Evolutionary conservation across 2,797 vertebrate species (phyloP), one percentile per base, ranked within the genome.

Genomic region (Urocyon cinereoargenteus): DNA sequence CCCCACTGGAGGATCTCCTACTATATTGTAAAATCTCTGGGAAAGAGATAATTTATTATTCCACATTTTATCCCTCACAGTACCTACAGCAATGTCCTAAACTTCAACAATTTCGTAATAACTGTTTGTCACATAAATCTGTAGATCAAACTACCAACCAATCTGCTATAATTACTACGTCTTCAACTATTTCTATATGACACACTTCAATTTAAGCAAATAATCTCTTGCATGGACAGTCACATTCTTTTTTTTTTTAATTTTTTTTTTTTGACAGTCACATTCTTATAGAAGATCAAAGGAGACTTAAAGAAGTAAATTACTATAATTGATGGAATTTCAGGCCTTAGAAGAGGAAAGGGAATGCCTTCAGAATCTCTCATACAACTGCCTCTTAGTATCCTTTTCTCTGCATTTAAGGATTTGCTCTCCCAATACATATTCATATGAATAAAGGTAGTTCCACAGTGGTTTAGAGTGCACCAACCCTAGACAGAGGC

Each of bases 401-500:
- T 53, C 64, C 95, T 97, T 77, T 31, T 19, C 49, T 59, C 62
- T 34, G 5, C 24, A 62, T 90, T 75, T 88, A 94, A 79, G 16
- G n/a, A 12, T 75, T 68, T 93, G 55, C 45, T 85, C 28, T 40
- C 72, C 51, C 5, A 86, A 36, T 26, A 22, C 57, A 75, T 70
- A 94, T 72, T 92, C 45, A 45, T 77, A 55, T 55, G n/a, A 96
- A 73, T 9, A 73, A 88, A 75, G 73, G 45, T 40, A 94, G 62
- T 21, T 34, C 64, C 5, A 2, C 51, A 8, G 34, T 34, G 45
- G 5, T 64, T 64, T 55, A 15, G 24, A 79, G n/a, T 34, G 59
- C 14, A 53, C 49, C 1, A 2, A 89, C 28, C 16, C 10, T 57
- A 6, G 75, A 40, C 22, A 70, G 13, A 78, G 4, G n/a, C n/a